Base-by-base conservation (phyloP, 2,113 vertebrate genomes). In the Sinocyclocheilus anshuiensis region DNA sequence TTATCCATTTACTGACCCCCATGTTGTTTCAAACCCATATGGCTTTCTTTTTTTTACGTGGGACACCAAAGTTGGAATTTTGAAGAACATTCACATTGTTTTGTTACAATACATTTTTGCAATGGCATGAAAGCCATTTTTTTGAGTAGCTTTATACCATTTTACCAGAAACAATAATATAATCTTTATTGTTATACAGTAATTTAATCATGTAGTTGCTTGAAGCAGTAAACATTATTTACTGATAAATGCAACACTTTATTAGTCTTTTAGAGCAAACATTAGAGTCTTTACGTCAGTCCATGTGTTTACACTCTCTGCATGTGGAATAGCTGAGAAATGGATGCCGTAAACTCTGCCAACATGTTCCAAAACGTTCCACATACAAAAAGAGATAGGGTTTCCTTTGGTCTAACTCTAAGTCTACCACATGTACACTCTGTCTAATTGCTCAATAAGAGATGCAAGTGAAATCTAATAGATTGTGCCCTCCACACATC, bases 391-490 rank as follows among this genome's bases (percentile, higher is more conserved):
- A n/a, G 24, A 84, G 72, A 24, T 7, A 20, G n/a, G 20, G 74
- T n/a, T 81, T 50, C 29, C 29, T 87, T 26, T 82, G 13, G 48
- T 61, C 39, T 2, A 26, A 77, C 20, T 26, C 80, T 9, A 42
- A 24, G 74, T 48, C 65, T 81, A 57, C 63, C 55, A 67, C 79
- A 81, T 89, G 80, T 77, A 82, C 84, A 86, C 78, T 33, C 65
- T 48, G 33, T 12, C 65, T 87, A 84, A 90, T 88, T 88, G 78
- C 84, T 82, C 67, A 71, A 48, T 57, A 86, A 72, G 75, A 77
- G 78, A 83, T 71, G 83, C 48, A 71, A 79, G 85, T 81, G 67
- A 86, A 85, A 89, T 87, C 45, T 71, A 89, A 88, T 88, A 89
- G 85, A 84, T 85, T 65, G 61, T 77, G 74, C 63, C 77, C 79